Base-by-base conservation (phyloP, 1,140 invertebrate genomes). In the Ceratoteleas bidentatus region DNA sequence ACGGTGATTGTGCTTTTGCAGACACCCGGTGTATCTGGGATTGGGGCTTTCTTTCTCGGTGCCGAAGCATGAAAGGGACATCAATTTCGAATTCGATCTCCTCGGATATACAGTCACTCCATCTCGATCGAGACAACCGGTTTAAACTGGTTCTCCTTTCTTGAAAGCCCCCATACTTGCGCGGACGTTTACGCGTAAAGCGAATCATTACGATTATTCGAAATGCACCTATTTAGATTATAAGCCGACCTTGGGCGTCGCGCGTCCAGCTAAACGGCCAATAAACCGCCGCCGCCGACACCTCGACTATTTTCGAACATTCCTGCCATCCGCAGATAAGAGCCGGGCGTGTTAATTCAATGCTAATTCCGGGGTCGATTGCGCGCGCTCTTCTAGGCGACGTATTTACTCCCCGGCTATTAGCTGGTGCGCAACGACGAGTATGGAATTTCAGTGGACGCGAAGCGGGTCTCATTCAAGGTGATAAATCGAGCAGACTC, bases 81-180 rank as follows among this genome's bases (percentile, higher is more conserved):
- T 84, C 78, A 84, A 81, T 84, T 84, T 84, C 72, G 65, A 81
- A 81, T 81, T 80, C 78, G 78, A 84, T 84, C 70, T 81, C 24
- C 78, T 81, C 56, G 74, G 65, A 78, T 81, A 79, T 73, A 76
- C 62, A 76, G 83, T 81, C 74, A 72, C 78, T 81, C 66, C 83
- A 84, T 81, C 78, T 81, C 83, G 74, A 81, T 80, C 74, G 68
- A 69, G 70, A 75, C 78, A 81, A 84, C 83, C 78, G 78, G 83
- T 81, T 81, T 80, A 74, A 78, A 77, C 82, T 77, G 73, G 82
- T 84, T 81, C 58, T 75, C 34, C 54, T 77, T 70, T 83, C 75
- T 78, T 50, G 60, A 74, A 72, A 70, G 64, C 66, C 54, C 49
- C 60, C 13, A 47, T 81, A 69, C 58, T 65, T 50, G 38, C 70